These are phyloP conservation scores for Coptodon rendalli DNA, from an alignment of 2,113 vertebrate genomes.

Conservation along the genomic window DNA sequence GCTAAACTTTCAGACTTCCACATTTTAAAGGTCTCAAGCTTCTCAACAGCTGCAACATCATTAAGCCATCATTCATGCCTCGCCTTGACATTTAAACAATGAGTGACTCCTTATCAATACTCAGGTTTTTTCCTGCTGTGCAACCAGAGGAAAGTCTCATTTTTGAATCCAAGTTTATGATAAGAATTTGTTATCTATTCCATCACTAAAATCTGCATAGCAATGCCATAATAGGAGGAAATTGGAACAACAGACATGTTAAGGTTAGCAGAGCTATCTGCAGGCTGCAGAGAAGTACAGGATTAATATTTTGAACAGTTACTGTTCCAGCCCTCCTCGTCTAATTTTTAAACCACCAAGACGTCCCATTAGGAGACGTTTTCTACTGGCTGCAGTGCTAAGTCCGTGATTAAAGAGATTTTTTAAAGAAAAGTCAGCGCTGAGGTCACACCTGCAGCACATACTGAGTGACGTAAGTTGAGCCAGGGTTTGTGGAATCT, in stretches of 20 bases:
- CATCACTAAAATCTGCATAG: neutral
- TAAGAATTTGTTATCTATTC: neutral
- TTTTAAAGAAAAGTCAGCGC: neutral
- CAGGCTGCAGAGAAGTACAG: neutral
- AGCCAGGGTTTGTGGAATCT: neutral
- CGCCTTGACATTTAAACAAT: neutral
- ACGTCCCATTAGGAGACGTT: neutral
- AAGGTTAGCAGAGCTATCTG: neutral
- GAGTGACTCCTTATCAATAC: neutral
- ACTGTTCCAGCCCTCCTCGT: neutral
- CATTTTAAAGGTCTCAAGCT: neutral
- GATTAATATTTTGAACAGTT: neutral
- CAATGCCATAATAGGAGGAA: neutral
- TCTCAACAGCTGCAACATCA: neutral
- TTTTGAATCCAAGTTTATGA: neutral
- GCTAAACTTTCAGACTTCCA: neutral
- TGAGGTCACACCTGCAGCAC: conserved; percentile 7
- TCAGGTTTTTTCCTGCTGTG: neutral
- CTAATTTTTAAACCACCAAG: neutral
- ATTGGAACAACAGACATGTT: neutral
- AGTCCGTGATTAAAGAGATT: neutral
- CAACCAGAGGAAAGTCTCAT: neutral
- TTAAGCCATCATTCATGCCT: neutral
- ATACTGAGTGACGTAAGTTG: neutral
- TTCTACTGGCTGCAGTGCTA: neutral